Percentiles rank a stretch among this genome's conserved stretches.
These are phyloP conservation scores for Sarcophilus harrisii DNA, from an alignment of 2,797 vertebrate genomes.

Conservation along the genomic window DNA sequence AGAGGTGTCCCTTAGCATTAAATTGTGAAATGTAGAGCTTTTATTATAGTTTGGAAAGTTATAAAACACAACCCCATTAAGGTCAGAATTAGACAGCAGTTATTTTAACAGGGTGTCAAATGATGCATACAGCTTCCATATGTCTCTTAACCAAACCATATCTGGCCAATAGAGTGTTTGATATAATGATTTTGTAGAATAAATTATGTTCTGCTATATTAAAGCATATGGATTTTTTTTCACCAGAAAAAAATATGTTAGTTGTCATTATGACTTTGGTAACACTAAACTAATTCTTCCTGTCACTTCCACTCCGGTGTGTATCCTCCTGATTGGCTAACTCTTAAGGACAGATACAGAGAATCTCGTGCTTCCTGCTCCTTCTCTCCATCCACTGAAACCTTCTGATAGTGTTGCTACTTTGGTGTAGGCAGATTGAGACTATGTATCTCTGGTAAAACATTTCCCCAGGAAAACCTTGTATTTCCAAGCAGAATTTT, in stretches of 20 bases:
- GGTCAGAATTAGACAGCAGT: not conserved
- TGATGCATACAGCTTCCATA: constrained; percentile 15
- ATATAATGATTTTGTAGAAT: constrained; percentile 3
- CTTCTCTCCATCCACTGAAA: constrained; percentile 22
- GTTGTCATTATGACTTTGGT: constrained; percentile 19
- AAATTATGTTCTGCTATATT: not conserved
- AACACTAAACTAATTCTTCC: not conserved
- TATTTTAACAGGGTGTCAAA: constrained; percentile 38
- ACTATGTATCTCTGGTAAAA: constrained; percentile 59
- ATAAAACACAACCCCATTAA: not conserved
- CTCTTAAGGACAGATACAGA: not conserved
- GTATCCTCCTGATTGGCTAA: not conserved
- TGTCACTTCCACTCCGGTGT: not conserved
- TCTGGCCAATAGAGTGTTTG: constrained; percentile 26
- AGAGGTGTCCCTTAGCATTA: constrained; percentile 43
- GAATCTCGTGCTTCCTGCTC: not conserved
- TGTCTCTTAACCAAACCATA: constrained; percentile 59
- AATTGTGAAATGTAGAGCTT: constrained; percentile 26
- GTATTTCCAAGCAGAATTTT: constrained; percentile 59
- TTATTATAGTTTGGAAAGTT: constrained; percentile 27
- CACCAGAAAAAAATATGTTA: not conserved
- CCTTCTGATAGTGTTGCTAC: constrained; percentile 74
- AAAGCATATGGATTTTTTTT: not conserved
- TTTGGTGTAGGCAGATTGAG: constrained; percentile 62
- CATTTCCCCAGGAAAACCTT: constrained; percentile 64